Evolutionary conservation across 92 coral and sea anemone species (phyloP).

Genomic region (Porites cylindrica): DNA sequence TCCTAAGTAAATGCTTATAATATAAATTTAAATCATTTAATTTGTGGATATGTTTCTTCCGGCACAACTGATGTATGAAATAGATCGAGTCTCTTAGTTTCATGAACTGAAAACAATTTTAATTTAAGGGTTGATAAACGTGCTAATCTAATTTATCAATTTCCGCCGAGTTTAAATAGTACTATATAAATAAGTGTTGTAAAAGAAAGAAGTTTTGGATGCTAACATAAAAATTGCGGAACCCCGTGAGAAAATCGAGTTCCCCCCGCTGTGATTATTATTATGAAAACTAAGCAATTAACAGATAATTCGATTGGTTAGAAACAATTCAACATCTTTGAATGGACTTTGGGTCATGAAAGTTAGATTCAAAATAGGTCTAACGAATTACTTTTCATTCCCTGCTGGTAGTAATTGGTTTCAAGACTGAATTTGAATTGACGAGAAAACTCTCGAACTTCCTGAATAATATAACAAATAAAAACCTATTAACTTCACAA

Average conservation of each 20-base stretch:
- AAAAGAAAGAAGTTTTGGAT: background rate
- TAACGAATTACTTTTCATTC: background rate
- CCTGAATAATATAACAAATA: background rate
- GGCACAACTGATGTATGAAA: background rate
- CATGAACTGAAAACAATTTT: background rate
- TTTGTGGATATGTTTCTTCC: too few relatives aligned
- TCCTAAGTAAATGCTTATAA: too few relatives aligned
- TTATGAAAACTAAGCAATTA: background rate
- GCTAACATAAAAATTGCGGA: background rate
- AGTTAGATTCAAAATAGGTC: background rate
- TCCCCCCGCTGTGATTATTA: too few relatives aligned
- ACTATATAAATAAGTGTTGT: background rate
- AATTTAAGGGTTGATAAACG: background rate
- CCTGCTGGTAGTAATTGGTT: conserved; percentile 26
- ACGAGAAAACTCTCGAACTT: too few relatives aligned
- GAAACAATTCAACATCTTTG: background rate
- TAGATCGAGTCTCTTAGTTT: background rate
- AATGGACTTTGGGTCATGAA: background rate
- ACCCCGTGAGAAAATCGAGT: too few relatives aligned
- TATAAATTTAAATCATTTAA: too few relatives aligned
- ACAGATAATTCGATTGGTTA: background rate
- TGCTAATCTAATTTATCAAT: background rate
- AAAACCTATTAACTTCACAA: background rate
- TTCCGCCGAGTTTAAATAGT: background rate
- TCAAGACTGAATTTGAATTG: background rate